These are phyloP conservation scores for Vimba vimba DNA, from an alignment of 2,113 vertebrate genomes.

Conservation along the genomic window DNA sequence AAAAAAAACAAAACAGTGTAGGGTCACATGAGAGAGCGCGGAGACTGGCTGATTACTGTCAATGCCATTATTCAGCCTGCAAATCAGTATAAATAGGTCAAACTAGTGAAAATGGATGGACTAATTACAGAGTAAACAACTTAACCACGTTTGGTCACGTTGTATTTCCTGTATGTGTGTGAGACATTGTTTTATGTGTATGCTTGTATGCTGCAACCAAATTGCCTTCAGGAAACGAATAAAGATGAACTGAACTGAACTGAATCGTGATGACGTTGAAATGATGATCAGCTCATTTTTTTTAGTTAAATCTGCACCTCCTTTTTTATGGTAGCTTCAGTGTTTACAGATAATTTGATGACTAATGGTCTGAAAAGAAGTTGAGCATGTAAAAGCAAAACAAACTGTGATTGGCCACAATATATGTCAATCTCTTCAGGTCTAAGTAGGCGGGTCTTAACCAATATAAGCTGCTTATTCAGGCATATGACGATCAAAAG, in stretches of 20 bases:
- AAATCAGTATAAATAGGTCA: neutral
- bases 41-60: neutral
- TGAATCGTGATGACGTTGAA: neutral
- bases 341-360: neutral
- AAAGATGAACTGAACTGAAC: too few species aligned
- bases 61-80: too few species aligned
- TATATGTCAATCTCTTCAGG: neutral
- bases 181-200: too few species aligned
- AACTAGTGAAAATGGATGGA: neutral
- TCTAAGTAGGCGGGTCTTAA: neutral
- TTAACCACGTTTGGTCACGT: neutral
- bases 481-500: neutral
- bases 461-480: constrained; percentile 10
- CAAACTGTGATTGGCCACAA: neutral
- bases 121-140: constrained; percentile 14
- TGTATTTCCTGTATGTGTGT: too few species aligned
- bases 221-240: too few species aligned
- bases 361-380: neutral
- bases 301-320: neutral
- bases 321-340: neutral
- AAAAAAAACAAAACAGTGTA: neutral
- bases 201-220: too few species aligned
- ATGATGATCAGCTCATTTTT: neutral
- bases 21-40: neutral
- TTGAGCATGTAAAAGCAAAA: neutral